phyloP scores from a whole-genome alignment of 1,140 invertebrate genomes.

The Trichonephila clavipes region DNA sequence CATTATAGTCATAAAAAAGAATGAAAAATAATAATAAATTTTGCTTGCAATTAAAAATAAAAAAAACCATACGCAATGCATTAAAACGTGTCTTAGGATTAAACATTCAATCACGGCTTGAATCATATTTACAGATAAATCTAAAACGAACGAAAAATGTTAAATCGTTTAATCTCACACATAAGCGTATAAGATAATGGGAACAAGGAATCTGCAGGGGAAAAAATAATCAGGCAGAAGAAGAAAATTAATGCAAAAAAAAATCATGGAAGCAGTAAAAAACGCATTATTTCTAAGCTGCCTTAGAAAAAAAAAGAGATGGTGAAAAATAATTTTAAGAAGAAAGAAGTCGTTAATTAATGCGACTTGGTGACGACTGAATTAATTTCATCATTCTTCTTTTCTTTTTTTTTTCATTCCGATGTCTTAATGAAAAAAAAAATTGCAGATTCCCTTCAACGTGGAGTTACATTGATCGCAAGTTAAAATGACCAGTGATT shows the following conservation, averaged over 20 bases:
- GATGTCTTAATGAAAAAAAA: slow-evolving; percentile 47
- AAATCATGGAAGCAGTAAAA: slow-evolving; percentile 16
- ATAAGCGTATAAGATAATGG: slow-evolving; percentile 30
- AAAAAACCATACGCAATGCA: background rate
- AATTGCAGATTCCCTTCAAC: slow-evolving; percentile 35
- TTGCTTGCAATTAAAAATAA: background rate
- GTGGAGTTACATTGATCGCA: slow-evolving; percentile 16
- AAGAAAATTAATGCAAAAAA: slow-evolving; percentile 34
- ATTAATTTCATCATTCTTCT: slow-evolving; percentile 61
- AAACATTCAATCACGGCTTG: slow-evolving; percentile 38
- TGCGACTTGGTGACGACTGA: slow-evolving; percentile 72
- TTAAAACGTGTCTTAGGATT: background rate
- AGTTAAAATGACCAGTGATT: slow-evolving; percentile 43
- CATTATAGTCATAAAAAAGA: too few species aligned
- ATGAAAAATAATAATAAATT: background rate
- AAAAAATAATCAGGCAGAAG: background rate
- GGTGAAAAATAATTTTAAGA: slow-evolving; percentile 69
- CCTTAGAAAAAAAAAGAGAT: background rate
- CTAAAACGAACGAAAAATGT: slow-evolving; percentile 3
- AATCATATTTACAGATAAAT: slow-evolving; percentile 52
- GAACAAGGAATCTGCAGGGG: background rate
- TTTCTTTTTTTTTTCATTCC: slow-evolving; percentile 40
- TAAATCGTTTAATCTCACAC: slow-evolving; percentile 61
- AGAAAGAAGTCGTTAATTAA: slow-evolving; percentile 72
- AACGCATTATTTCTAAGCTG: slow-evolving; percentile 54